phyloP scores from a whole-genome alignment of 2,888 invertebrate species.

The Stenodera caucasica region DNA sequence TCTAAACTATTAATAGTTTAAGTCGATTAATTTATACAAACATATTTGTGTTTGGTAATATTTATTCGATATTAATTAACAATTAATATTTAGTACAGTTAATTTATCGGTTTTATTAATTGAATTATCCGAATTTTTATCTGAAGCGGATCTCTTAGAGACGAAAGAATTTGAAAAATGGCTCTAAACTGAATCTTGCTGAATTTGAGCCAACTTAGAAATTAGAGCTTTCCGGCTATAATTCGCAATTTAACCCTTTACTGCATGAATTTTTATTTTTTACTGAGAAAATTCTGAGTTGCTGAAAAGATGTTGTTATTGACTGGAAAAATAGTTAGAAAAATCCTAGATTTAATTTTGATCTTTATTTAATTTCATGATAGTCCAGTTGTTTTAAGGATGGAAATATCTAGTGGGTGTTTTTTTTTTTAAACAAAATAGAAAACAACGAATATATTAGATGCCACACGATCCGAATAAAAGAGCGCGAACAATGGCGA shows the following conservation, averaged over 20 bases:
- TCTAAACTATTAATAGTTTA: conserved; percentile 28
- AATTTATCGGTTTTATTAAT: too few relatives aligned
- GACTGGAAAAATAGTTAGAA: neutral
- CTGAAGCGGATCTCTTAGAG: conserved; percentile 17
- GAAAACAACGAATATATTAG: conserved; percentile 54
- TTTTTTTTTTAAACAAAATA: conserved; percentile 43
- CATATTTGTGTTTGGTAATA: conserved; percentile 35
- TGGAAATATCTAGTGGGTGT: conserved; percentile 16
- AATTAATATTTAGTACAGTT: conserved; percentile 35
- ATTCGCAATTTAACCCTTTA: neutral
- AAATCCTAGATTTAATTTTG: neutral
- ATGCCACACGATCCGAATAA: conserved; percentile 55
- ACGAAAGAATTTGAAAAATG: neutral
- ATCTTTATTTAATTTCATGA: conserved; percentile 4
- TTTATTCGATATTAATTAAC: conserved; percentile 41
- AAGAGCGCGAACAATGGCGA: conserved; percentile 55
- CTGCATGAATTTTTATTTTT: too few relatives aligned
- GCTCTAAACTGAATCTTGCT: too few relatives aligned
- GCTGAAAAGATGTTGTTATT: neutral
- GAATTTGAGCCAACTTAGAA: conserved; percentile 6
- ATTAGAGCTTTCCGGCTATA: conserved; percentile 9
- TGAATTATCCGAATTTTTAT: too few relatives aligned
- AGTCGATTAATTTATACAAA: neutral
- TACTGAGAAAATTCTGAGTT: too few relatives aligned
- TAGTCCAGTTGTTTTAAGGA: conserved; percentile 15